phyloP scores from a whole-genome alignment of 2,797 vertebrate species.

The Sus cebifrons region DNA sequence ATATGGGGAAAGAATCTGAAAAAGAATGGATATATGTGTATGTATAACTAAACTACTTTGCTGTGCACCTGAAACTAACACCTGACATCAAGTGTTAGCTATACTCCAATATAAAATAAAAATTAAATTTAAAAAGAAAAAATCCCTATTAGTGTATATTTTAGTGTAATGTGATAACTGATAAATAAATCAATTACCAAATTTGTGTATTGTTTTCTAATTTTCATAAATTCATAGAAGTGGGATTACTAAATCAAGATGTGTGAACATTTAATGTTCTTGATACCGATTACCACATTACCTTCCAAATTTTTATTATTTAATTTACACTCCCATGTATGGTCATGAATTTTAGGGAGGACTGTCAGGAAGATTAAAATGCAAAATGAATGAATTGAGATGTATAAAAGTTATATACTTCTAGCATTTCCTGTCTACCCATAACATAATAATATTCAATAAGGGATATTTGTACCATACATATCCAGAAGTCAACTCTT shows the following conservation, averaged over 20 bases:
- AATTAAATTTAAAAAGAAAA: too few relatives aligned
- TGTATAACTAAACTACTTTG: too few relatives aligned
- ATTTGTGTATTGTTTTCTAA: conserved; percentile 36
- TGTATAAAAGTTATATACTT: conserved; percentile 38
- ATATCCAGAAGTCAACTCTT: neutral
- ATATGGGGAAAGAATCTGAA: too few relatives aligned
- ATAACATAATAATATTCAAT: conserved; percentile 32
- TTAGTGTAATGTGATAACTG: neutral
- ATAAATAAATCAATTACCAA: neutral
- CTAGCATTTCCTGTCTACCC: neutral
- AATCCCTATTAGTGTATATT: neutral
- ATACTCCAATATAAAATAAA: too few relatives aligned
- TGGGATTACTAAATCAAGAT: conserved; percentile 47
- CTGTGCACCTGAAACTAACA: too few relatives aligned
- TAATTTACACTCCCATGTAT: neutral
- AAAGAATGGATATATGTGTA: too few relatives aligned
- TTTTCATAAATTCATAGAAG: conserved; percentile 57
- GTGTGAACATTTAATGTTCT: conserved; percentile 38
- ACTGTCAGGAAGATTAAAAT: conserved; percentile 41
- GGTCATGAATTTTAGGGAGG: conserved; percentile 62
- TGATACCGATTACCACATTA: conserved; percentile 8
- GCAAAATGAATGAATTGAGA: conserved; percentile 17
- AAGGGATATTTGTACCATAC: neutral
- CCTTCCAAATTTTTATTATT: conserved; percentile 43
- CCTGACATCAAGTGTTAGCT: too few relatives aligned